These are phyloP conservation scores for Heliothis virescens DNA, from an alignment of 1,140 invertebrate species.

Conservation along the genomic window DNA sequence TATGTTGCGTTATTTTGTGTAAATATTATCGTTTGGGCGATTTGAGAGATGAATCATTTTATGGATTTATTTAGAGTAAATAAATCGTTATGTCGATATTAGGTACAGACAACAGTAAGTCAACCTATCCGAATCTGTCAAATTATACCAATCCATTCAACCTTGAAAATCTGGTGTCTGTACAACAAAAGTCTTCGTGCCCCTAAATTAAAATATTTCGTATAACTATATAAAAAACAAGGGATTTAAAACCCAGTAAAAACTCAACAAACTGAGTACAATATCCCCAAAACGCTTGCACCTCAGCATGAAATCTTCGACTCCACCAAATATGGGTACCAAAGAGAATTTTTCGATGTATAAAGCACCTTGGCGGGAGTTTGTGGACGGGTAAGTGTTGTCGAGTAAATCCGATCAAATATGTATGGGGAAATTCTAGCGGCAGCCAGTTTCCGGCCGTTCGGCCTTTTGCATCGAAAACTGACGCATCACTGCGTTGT, in stretches of 20 bases:
- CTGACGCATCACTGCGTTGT: slow-evolving; percentile 49
- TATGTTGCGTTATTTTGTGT: no score
- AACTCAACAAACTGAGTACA: slow-evolving; percentile 11
- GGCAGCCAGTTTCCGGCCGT: slow-evolving; percentile 50
- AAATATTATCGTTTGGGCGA: no score
- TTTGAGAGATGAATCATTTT: no score
- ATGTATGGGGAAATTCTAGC: slow-evolving; percentile 61
- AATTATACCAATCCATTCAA: no score
- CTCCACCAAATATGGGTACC: slow-evolving; percentile 43
- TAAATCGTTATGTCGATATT: no score
- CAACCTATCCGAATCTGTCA: no score
- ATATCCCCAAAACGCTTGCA: neutral
- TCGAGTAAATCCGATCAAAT: slow-evolving; percentile 63
- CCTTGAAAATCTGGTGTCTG: no score
- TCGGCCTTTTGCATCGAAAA: slow-evolving; percentile 51
- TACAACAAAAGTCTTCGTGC: no score
- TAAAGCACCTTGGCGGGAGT: slow-evolving; percentile 54
- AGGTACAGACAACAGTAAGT: no score
- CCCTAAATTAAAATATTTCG: no score
- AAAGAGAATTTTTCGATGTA: slow-evolving; percentile 56
- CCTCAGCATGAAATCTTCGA: slow-evolving; percentile 35
- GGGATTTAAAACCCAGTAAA: neutral
- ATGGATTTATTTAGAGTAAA: no score
- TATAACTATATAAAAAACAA: neutral
- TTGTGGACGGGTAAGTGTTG: slow-evolving; percentile 60